Evolutionary conservation across 2,888 invertebrate genomes (phyloP).

Genomic region (Heliconius ismenius): DNA sequence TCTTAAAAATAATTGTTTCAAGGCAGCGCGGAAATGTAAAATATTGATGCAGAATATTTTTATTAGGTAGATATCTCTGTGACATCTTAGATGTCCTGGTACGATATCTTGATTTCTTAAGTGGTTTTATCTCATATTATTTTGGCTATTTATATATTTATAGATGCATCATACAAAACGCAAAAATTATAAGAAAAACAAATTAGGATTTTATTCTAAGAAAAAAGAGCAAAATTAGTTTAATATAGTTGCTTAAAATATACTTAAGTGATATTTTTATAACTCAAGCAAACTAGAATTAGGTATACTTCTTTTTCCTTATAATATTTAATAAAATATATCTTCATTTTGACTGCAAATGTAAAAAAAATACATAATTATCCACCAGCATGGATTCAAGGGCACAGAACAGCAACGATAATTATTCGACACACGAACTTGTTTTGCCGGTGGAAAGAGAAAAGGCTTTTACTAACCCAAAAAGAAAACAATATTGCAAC

Average conservation of each 20-base stretch:
- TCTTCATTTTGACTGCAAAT: not conserved
- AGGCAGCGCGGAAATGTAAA: not conserved
- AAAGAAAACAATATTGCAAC: not conserved
- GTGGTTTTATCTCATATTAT: constrained; percentile 11
- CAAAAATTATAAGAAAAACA: not conserved
- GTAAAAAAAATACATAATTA: constrained; percentile 9
- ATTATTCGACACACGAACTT: constrained; percentile 13
- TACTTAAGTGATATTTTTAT: not conserved
- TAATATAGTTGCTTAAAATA: not conserved
- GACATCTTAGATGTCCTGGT: constrained; percentile 5
- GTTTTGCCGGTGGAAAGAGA: constrained; percentile 28
- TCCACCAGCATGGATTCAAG: constrained; percentile 4
- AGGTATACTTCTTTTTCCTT: not conserved
- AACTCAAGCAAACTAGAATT: no score
- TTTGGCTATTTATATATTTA: not conserved
- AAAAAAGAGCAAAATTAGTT: no score
- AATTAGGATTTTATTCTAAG: not conserved
- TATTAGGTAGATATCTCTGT: not conserved
- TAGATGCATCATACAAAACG: no score
- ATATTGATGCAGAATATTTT: not conserved
- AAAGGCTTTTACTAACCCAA: constrained; percentile 27
- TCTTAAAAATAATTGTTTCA: not conserved
- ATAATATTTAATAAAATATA: not conserved
- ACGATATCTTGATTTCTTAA: not conserved
- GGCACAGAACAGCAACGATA: constrained; percentile 4